Evolutionary conservation across 2,113 vertebrate genomes (phyloP).

Genomic region (Chrysochloris asiatica): DNA sequence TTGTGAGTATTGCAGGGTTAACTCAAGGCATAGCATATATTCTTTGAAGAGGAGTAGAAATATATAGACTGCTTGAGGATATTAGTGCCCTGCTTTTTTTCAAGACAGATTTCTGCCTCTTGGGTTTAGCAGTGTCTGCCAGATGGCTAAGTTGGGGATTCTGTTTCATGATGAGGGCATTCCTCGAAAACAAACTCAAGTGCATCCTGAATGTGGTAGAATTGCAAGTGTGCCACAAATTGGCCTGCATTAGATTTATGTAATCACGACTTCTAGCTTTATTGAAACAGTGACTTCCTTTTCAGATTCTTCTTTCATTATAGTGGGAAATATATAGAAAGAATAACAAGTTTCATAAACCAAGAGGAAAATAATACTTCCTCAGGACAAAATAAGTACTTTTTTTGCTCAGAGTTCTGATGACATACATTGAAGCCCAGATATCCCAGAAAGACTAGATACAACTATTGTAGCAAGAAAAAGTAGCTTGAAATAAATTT

Average conservation of each 20-base stretch:
- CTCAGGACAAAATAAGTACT: neutral
- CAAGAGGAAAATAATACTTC: neutral
- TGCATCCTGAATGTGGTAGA: constrained; percentile 38
- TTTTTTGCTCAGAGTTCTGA: neutral
- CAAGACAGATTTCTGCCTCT: constrained; percentile 31
- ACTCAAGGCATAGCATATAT: neutral
- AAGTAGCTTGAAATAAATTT: neutral
- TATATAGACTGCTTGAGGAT: neutral
- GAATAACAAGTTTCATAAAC: neutral
- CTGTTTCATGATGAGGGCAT: constrained; percentile 72
- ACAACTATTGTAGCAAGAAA: neutral
- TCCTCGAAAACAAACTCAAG: constrained; percentile 60
- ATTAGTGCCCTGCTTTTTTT: neutral
- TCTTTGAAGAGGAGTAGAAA: neutral
- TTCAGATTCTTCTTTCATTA: neutral
- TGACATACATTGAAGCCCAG: neutral
- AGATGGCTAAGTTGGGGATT: constrained; percentile 47
- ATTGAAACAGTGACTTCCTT: neutral
- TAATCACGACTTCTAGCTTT: neutral
- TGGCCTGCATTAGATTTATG: neutral
- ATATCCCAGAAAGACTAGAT: constrained; percentile 13
- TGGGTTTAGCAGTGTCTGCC: neutral
- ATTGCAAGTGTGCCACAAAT: neutral
- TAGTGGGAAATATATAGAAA: constrained; percentile 24
- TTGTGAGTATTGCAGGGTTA: neutral